Evolutionary conservation across 2,888 invertebrate genomes (phyloP).

Genomic region (Ferdinandea cuprea): DNA sequence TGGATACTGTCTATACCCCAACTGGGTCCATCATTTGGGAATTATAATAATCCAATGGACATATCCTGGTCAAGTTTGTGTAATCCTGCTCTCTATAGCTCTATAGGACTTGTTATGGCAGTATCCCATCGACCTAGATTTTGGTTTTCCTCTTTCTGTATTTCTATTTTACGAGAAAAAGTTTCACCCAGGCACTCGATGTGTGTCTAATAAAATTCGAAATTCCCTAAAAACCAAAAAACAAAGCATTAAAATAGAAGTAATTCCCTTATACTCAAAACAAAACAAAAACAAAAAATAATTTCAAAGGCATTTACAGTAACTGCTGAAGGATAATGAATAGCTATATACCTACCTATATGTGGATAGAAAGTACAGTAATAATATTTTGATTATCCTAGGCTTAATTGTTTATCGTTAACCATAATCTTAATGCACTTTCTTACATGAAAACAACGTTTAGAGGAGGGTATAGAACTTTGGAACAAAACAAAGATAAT

Average conservation of each 20-base stretch:
- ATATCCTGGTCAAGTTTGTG: conserved; percentile 66
- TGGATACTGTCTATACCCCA: conserved; percentile 20
- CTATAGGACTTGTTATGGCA: conserved; percentile 53
- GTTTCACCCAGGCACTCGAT: too few relatives aligned
- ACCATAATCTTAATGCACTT: too few relatives aligned
- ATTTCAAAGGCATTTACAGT: conserved; percentile 9
- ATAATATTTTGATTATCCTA: conserved; percentile 10
- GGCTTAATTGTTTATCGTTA: conserved; percentile 24
- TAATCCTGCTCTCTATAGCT: too few relatives aligned
- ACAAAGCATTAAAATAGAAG: conserved; percentile 48
- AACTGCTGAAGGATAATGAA: conserved; percentile 49
- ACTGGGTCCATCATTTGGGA: conserved; percentile 60
- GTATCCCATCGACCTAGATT: conserved; percentile 44
- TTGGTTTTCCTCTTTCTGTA: conserved; percentile 3
- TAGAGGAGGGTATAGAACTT: too few relatives aligned
- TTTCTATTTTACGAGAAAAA: conserved; percentile 18
- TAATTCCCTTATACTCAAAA: too few relatives aligned
- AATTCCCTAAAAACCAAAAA: not conserved
- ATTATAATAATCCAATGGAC: conserved; percentile 65
- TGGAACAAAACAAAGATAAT: too few relatives aligned
- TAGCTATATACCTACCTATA: conserved; percentile 8
- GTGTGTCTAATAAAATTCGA: too few relatives aligned
- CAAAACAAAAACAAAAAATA: too few relatives aligned
- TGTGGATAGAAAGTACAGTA: conserved; percentile 4
- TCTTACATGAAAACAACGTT: too few relatives aligned